phyloP scores from a whole-genome alignment of 2,888 invertebrate species.

The Volucella inanis region DNA sequence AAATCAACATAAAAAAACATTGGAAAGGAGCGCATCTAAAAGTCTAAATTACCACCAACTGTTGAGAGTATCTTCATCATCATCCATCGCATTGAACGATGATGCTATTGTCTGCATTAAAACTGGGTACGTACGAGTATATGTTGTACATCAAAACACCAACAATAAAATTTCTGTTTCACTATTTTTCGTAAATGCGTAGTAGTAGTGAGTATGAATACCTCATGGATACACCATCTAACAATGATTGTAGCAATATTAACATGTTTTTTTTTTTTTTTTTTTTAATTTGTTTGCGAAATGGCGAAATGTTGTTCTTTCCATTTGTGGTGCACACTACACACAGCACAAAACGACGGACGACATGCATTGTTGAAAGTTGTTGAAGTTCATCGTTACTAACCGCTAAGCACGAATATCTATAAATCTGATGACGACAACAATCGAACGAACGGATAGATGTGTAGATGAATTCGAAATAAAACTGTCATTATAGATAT shows the following conservation, averaged over 20 bases:
- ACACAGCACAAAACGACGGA: background rate
- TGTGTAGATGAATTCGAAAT: slow-evolving; percentile 35
- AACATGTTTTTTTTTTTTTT: background rate
- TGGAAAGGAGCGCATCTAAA: slow-evolving; percentile 76
- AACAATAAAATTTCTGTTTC: slow-evolving; percentile 44
- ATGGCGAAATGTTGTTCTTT: slow-evolving; percentile 70
- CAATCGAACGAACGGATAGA: slow-evolving; percentile 39
- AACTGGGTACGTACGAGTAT: slow-evolving; percentile 81
- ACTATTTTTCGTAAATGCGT: slow-evolving; percentile 43
- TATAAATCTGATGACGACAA: slow-evolving; percentile 57
- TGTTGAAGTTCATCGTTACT: slow-evolving; percentile 71
- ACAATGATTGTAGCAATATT: slow-evolving; percentile 40
- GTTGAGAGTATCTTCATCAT: slow-evolving; percentile 48
- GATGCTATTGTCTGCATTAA: slow-evolving; percentile 83
- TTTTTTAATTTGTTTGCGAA: slow-evolving; percentile 56
- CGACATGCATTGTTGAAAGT: background rate
- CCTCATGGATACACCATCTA: slow-evolving; percentile 25
- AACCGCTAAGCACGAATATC: slow-evolving; percentile 16
- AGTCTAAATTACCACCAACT: slow-evolving; percentile 38
- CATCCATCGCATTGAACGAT: slow-evolving; percentile 77
- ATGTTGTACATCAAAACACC: too few relatives aligned
- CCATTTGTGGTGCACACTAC: slow-evolving; percentile 57
- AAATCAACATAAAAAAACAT: slow-evolving; percentile 35
- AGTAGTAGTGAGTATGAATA: slow-evolving; percentile 17
- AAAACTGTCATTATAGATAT: slow-evolving; percentile 59